Base-by-base conservation (phyloP, 53 echinoderm and acorn worm genomes). In the Hippasteria phrygiana region DNA sequence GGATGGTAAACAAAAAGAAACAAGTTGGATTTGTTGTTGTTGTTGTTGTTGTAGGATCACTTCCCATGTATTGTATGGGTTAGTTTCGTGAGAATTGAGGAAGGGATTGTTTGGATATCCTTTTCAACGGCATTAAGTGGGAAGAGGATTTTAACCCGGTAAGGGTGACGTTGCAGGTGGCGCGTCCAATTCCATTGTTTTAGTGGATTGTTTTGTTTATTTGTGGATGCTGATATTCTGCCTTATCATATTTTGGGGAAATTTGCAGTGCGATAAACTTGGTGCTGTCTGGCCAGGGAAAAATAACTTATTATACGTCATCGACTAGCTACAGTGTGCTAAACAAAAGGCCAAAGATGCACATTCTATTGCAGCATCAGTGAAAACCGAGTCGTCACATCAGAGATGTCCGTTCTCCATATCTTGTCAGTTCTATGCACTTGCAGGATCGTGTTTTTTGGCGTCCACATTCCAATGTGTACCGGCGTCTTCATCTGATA, bases 391-490 rank as follows among this genome's bases (percentile, higher is more conserved):
- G n/a, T n/a, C n/a, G n/a, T n/a, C n/a, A n/a, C n/a, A n/a, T n/a
- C n/a, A n/a, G n/a, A n/a, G n/a, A n/a, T n/a, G n/a, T n/a, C n/a
- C n/a, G n/a, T n/a, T n/a, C n/a, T n/a, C n/a, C n/a, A n/a, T n/a
- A n/a, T n/a, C n/a, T n/a, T n/a, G n/a, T n/a, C n/a, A n/a, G n/a
- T n/a, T n/a, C n/a, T n/a, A n/a, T 59, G 51, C 51, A 3, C 6
- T 24, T 59, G n/a, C 50, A 50, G 34, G 48, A 18, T 29, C 34
- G 29, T 39, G 41, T 79, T 54, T 55, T 59, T 59, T 0, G n/a
- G n/a, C 18, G n/a, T 35, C 24, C 24, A 59, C 55, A 78, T 78
- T 78, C 78, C 78, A 56, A 38, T 40, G 56, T 26, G 38, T 62
- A 59, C 56, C 22, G 34, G 36, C 67, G 26, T 35, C 67, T 66